Percentiles rank a stretch among this genome's conserved stretches.
Conservation (phyloP, 1,140 invertebrate species). For the Zaprionus tsacasi region DNA sequence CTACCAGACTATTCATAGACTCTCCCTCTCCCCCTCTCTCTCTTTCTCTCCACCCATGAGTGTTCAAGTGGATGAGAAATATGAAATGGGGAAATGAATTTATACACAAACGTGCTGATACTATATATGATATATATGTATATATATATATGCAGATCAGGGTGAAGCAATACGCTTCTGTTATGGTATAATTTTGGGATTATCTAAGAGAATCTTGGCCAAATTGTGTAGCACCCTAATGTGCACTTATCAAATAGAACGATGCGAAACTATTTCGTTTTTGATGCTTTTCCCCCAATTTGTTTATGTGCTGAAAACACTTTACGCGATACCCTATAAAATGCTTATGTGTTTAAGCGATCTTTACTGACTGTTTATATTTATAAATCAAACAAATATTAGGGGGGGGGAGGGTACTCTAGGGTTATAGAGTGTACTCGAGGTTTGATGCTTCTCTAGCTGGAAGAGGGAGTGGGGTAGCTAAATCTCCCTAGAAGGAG, state of each 20-base stretch:
- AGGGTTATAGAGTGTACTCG: too few relatives aligned
- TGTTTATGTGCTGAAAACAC: not conserved
- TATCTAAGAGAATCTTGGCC: not conserved
- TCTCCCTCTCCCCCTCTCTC: too few relatives aligned
- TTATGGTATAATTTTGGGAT: not conserved
- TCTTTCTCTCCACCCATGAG: not conserved
- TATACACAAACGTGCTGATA: not conserved
- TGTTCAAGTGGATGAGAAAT: not conserved
- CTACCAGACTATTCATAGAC: not conserved
- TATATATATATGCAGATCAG: not conserved
- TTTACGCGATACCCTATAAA: not conserved
- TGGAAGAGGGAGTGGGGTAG: too few relatives aligned
- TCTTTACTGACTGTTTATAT: not conserved
- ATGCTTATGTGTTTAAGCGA: not conserved
- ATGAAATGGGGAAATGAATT: not conserved
- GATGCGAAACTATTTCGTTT: not conserved
- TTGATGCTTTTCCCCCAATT: not conserved
- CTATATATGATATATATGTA: not conserved
- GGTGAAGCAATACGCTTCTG: not conserved
- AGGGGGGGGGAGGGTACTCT: too few relatives aligned
- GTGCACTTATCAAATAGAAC: slow-evolving; percentile 4
- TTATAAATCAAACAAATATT: too few relatives aligned
- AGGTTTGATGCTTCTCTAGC: too few relatives aligned
- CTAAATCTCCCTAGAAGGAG: too few relatives aligned
- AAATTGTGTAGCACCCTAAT: not conserved